Evolutionary conservation across 1,140 invertebrate species (phyloP), one percentile per base, ranked within the genome.

Genomic region (Calycopis cecrops): DNA sequence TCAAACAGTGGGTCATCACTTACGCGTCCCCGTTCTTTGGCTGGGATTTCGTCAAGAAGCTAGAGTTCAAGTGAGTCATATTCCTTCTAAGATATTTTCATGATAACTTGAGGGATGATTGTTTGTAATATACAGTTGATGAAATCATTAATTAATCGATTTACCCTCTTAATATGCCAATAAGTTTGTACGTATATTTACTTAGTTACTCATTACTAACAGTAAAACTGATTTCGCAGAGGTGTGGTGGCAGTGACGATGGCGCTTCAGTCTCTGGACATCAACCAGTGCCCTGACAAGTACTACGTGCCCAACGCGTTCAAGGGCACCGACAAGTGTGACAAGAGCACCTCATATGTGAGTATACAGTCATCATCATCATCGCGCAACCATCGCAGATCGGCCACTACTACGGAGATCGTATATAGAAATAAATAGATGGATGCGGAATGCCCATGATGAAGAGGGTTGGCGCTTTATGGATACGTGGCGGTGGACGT

Each of bases 21-120:
- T 99, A 99, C 90, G 94, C 95, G 50, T 93, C 93, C 52, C 98
- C 98, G 52, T 99, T 99, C 91, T 99, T 99, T 85, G 98, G 98
- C 52, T 97, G 94, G 93, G 97, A 99, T 80, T 95, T 93, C 78
- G 90, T 99, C 48, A 96, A 95, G 18, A 95, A 94, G 87, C 87
- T 98, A 62, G 96, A 98, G 90, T 98, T 98, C 88, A 97, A 98
- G 96, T 97, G 88, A 95, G 94, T 92, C 73, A 35, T 6, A 0
- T 4, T 71, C 0, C 16, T 47, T 35, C 21, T 3, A 6, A 3
- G 6, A 28, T 28, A 6, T 3, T 28, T 3, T 6, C 21, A 28
- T 28, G 21, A 28, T 6, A 6, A 28, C 21, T 2, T 28, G 21
- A 28, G 2, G 6, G 21, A 28, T 3, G 21, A 2, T 28, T 28